Evolutionary conservation across 2,113 vertebrate species (phyloP), one percentile per base, ranked within the genome.

Genomic region (Oryzias javanicus): DNA sequence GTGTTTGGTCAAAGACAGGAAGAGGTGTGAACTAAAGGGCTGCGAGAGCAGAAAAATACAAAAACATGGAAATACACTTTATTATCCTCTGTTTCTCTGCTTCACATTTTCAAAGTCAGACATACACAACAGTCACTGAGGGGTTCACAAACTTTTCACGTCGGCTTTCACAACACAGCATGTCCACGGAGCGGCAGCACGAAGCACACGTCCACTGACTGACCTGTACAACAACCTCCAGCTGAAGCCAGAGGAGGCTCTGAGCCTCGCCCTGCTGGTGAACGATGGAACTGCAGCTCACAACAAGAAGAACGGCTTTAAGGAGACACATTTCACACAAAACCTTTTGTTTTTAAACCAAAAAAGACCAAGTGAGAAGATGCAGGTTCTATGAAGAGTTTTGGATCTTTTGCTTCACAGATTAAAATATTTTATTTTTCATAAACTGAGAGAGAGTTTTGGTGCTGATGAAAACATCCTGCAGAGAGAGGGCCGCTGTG

Each of bases 51-150:
- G 6, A 57, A 53, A 22, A 27, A 57, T 57, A 55, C 35, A 84
- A 42, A 12, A 68, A 81, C 42, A 65, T 47, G 50, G 60, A 68
- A 56, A 66, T 49, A 64, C 73, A 78, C 48, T 74, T 86, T 27
- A 27, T 27, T 6, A 27, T 27, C 25, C 55, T 57, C 8, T 53
- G 40, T 63, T 52, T 52, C 49, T 64, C 45, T 20, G 27, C 60
- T 73, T 85, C 62, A 81, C 70, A 75, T 68, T 64, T 60, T 52
- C 13, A 64, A 14, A 48, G 50, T 64, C 59, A 48, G 3, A 65
- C 59, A 72, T 63, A 65, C 49, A 5, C 19, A 15, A 50, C 35
- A 16, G 19, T 56, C 14, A 60, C 55, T 27, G 25, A 15, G 68
- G 46, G 64, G 25, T 79, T 79, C 56, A 70, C 42, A 19, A 72